phyloP scores from a whole-genome alignment of 1,140 invertebrate genomes.

The Metopolophium dirhodum region DNA sequence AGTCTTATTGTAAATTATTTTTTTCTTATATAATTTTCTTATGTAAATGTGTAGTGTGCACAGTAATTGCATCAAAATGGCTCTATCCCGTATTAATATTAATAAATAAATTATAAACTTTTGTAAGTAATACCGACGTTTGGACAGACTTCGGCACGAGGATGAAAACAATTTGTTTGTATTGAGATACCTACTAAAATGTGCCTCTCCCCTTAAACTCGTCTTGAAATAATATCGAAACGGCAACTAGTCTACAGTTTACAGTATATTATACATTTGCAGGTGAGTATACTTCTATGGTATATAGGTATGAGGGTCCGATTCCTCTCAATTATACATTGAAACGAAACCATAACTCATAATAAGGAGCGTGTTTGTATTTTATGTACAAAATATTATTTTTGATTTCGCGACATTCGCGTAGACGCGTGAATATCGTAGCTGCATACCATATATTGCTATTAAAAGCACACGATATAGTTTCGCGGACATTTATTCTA shows the following conservation, averaged over 20 bases:
- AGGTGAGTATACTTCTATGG: no score
- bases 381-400: background rate
- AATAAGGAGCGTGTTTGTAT: background rate
- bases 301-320: background rate
- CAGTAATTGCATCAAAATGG: no score
- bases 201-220: no score
- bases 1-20: no score
- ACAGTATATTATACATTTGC: background rate
- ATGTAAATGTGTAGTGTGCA: no score
- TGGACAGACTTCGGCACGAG: background rate
- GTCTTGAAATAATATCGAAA: background rate
- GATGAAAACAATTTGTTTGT: background rate
- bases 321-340: background rate
- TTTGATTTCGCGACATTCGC: background rate
- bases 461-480: background rate
- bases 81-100: no score
- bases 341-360: background rate
- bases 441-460: background rate
- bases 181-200: background rate
- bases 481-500: background rate
- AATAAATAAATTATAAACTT: background rate
- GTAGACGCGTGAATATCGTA: background rate
- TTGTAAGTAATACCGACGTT: background rate
- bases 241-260: background rate
- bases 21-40: no score